These are phyloP conservation scores for Callyntrura sp. DNA, from an alignment of 2,888 invertebrate genomes.

Conservation along the genomic window DNA sequence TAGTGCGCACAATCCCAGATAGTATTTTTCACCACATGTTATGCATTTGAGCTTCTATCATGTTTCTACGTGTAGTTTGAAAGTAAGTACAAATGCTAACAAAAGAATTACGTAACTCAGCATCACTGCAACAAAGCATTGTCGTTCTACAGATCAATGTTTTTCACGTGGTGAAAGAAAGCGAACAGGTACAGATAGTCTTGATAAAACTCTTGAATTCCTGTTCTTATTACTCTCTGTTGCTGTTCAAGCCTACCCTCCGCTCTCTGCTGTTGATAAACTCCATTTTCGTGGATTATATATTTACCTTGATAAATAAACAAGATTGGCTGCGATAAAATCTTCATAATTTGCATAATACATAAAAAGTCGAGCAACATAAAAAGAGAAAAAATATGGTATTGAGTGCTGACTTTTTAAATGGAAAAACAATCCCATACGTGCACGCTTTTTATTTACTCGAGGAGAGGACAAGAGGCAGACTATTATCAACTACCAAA, in stretches of 20 bases:
- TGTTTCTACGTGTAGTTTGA: neutral
- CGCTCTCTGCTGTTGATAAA: slow-evolving; percentile 31
- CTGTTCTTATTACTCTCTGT: slow-evolving; percentile 3
- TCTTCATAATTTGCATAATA: slow-evolving; percentile 76
- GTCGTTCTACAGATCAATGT: neutral
- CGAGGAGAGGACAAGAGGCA: too few relatives aligned
- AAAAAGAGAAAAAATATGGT: slow-evolving; percentile 60
- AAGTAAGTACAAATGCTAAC: neutral
- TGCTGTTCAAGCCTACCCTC: neutral
- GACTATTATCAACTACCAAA: neutral
- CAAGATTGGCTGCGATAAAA: slow-evolving; percentile 68
- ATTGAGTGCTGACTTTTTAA: slow-evolving; percentile 67
- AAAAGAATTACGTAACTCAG: neutral
- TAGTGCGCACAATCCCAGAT: neutral
- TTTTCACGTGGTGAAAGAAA: slow-evolving; percentile 54
- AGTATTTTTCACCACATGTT: neutral
- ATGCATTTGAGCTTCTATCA: neutral
- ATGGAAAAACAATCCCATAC: slow-evolving; percentile 15
- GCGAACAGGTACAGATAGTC: neutral
- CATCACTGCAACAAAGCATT: neutral
- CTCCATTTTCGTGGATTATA: slow-evolving; percentile 64
- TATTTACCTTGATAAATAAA: slow-evolving; percentile 75
- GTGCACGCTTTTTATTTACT: too few relatives aligned
- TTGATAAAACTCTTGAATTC: slow-evolving; percentile 12
- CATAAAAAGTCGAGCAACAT: slow-evolving; percentile 50